Base-by-base conservation (phyloP, 2,797 vertebrate species). In the Monodelphis domestica region DNA sequence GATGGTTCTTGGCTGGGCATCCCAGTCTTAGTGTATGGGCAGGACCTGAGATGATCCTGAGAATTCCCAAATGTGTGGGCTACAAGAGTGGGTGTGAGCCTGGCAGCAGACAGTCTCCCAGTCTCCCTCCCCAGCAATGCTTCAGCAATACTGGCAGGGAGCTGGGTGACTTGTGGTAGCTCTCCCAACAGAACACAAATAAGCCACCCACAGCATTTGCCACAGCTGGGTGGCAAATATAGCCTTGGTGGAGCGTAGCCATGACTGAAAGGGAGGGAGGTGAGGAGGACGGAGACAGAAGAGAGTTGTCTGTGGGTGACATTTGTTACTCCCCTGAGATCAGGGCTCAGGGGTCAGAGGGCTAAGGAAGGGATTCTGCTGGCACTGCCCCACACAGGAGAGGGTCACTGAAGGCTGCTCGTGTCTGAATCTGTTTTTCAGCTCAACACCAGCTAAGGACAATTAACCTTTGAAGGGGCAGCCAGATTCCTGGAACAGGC, bases 391-490 rank as follows among this genome's bases (percentile, higher is more conserved):
- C 53, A 9, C 15, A 0, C 0, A 57, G 30, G 57, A 30, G 50
- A 87, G 0, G 26, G 45, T 50, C 52, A 91, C 33, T 38, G 89
- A 12, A 94, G 90, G 87, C 90, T 33, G 45, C 0, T 12, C 70
- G 54, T 26, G 96, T 91, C 53, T 10, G 89, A 55, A n/a, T 88
- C 54, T 0, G 12, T 0, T 63, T 94, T 63, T 51, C 91, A 63
- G 96, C 0, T 90, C 54, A 4, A 0, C 29, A 9, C 55, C 90
- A 55, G 96, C 57, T 50, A 59, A 96, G 30, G 90, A 95, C 93
- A 96, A 97, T 98, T 97, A 98, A 97, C 97, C 97, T 97, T 95
- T 30, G 94, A 33, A 51, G 53, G 95, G 78, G 30, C 91, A 52
- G 0, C 0, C 96, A 45, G 92, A 33, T 91, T 29, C 54, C 93